Conservation (phyloP, 2,113 vertebrate species). For the Labeo catla region DNA sequence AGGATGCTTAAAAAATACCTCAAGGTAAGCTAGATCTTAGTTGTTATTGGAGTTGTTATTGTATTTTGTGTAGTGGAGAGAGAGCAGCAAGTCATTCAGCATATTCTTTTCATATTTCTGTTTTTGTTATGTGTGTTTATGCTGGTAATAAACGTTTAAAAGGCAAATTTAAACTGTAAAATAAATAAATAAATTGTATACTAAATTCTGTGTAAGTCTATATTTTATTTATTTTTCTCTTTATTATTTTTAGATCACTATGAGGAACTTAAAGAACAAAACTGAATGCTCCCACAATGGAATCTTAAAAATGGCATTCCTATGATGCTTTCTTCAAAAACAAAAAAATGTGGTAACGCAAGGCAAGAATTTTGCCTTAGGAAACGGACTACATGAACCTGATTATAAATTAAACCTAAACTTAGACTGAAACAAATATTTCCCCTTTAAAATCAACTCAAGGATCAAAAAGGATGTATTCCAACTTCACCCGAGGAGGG, state of each 20-base stretch:
- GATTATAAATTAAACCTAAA: neutral
- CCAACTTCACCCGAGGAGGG: neutral
- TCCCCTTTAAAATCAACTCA: neutral
- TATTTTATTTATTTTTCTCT: neutral
- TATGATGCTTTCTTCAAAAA: neutral
- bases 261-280: neutral
- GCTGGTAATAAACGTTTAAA: too few species aligned
- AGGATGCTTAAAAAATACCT: neutral
- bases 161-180: too few species aligned
- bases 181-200: too few species aligned
- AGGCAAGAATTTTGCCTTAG: too few species aligned
- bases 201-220: too few species aligned
- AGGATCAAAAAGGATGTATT: neutral
- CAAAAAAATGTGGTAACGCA: neutral
- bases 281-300: too few species aligned
- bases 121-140: too few species aligned
- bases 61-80: neutral
- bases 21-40: neutral
- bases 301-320: too few species aligned
- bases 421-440: neutral
- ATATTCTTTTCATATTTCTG: neutral
- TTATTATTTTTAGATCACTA: neutral
- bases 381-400: neutral
- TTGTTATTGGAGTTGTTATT: neutral
- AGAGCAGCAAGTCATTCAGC: neutral